Conservation (phyloP, 2,888 invertebrate genomes). For the Petrolisthes cinctipes region DNA sequence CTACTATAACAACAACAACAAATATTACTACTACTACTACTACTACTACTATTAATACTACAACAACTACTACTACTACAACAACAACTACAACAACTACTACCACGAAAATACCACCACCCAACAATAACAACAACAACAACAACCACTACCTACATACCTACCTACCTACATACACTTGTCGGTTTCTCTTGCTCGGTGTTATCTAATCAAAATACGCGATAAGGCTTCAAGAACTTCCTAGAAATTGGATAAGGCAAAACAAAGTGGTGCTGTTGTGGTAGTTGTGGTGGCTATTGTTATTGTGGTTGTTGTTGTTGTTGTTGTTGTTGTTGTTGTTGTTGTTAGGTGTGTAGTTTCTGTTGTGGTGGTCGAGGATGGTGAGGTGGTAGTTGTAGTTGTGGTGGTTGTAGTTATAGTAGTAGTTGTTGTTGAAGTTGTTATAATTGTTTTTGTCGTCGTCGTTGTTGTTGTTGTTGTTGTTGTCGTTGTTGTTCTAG, state of each 20-base stretch:
- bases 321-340: not conserved
- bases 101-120: not conserved
- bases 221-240: not conserved
- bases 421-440: too few relatives aligned
- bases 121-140: not conserved
- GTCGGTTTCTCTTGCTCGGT: not conserved
- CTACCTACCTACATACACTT: not conserved
- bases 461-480: too few relatives aligned
- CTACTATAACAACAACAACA: not conserved
- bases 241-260: constrained; percentile 4
- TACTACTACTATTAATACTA: not conserved
- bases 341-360: not conserved
- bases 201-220: not conserved
- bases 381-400: too few relatives aligned
- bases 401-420: too few relatives aligned
- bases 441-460: too few relatives aligned
- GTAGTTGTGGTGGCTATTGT: not conserved
- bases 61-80: not conserved
- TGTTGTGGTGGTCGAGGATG: too few relatives aligned
- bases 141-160: not conserved
- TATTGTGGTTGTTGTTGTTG: not conserved
- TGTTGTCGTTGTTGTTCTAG: too few relatives aligned
- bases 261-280: not conserved
- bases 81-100: not conserved
- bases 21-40: not conserved